Evolutionary conservation across 2,113 vertebrate genomes (phyloP).

Genomic region (Pangasianodon gigas): DNA sequence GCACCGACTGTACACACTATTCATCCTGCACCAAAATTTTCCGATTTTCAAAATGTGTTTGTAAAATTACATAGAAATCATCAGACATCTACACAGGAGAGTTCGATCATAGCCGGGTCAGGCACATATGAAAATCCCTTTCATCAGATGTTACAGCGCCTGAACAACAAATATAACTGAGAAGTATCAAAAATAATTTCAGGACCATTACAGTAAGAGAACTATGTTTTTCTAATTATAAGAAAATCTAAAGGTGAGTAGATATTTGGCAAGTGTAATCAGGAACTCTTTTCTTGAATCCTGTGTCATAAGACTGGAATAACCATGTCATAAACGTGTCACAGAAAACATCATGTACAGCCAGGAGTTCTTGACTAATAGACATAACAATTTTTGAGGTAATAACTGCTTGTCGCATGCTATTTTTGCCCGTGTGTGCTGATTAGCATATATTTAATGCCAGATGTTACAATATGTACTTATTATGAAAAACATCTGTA

Average conservation of each 20-base stretch:
- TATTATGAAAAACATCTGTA: not conserved
- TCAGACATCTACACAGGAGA: not conserved
- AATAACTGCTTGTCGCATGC: not conserved
- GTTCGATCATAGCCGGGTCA: not conserved
- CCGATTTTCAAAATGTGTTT: not conserved
- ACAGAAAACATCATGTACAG: not conserved
- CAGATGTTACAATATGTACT: not conserved
- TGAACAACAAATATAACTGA: conserved; percentile 43
- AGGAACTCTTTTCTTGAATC: not conserved
- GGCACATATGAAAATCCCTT: conserved; percentile 65
- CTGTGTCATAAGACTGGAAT: not conserved
- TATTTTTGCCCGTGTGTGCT: not conserved
- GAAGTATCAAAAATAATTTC: conserved; percentile 1
- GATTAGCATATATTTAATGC: not conserved
- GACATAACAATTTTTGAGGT: not conserved
- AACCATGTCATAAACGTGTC: not conserved
- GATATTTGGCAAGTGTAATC: not conserved
- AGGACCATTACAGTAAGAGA: not conserved
- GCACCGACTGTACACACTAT: no score
- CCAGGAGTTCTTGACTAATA: not conserved
- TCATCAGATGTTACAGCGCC: conserved; percentile 59
- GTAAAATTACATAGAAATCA: not conserved
- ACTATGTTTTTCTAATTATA: not conserved
- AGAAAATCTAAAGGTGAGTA: not conserved
- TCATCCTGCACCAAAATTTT: not conserved